Evolutionary conservation across 2,888 invertebrate genomes (phyloP), one percentile per base, ranked within the genome.

Genomic region (Bibio marci): DNA sequence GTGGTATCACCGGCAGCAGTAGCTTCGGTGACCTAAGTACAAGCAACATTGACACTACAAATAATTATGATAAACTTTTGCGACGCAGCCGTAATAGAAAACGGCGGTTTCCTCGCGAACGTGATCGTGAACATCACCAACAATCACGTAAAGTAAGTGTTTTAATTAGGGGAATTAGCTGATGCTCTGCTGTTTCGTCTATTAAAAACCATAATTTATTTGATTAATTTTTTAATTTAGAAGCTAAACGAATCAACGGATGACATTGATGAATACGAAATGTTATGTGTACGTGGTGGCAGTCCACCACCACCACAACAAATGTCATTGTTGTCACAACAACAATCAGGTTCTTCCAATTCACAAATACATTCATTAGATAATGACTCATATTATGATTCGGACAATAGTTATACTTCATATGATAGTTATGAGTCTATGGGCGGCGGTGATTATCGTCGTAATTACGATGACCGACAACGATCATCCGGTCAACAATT

Each of bases 251-350:
- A n/a, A n/a, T n/a, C n/a, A n/a, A n/a, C n/a, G n/a, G n/a, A n/a
- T n/a, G n/a, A 72, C 44, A 65, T 72, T 54, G 78, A 83, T 55
- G 82, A 85, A 50, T 78, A 73, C 52, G 83, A 85, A 57, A 77
- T 83, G 76, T 63, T 83, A 53, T 81, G 80, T 56, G 69, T 83
- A 10, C 68, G 83, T 37, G 81, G 83, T 28, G 81, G 80, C 14
- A 82, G 81, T 38, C 80, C 83, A 8, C 56, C 59, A 30, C 52
- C 52, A n/a, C n/a, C n/a, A n/a, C n/a, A n/a, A n/a, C n/a, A n/a
- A n/a, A n/a, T n/a, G n/a, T n/a, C n/a, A n/a, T n/a, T n/a, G n/a
- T 50, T 52, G 60, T 38, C 69, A 69, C 33, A 70, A 72, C 38
- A 67, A 70, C 2, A 65, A 64, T 46, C n/a, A n/a, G 67, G 69